Conservation (phyloP, 2,888 invertebrate species). For the Drosophila bunnanda region DNA sequence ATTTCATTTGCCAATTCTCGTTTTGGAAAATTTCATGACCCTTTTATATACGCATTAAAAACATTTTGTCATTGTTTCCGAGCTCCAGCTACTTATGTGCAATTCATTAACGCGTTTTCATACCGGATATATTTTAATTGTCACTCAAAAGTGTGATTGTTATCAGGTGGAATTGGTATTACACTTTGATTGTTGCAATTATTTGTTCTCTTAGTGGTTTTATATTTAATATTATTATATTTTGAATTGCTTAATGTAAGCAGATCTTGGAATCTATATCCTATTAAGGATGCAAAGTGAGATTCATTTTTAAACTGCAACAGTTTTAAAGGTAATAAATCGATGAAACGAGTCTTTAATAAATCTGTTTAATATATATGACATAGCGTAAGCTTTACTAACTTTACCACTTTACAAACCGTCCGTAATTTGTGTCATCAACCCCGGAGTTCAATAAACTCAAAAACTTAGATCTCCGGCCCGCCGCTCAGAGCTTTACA, state of each 20-base stretch:
- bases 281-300: too few relatives aligned
- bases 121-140: slow-evolving; percentile 15
- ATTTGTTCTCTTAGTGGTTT: neutral
- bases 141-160: neutral
- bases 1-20: slow-evolving; percentile 39
- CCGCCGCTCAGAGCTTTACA: slow-evolving; percentile 6
- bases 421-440: slow-evolving; percentile 3
- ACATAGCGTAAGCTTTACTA: neutral
- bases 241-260: too few relatives aligned
- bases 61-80: slow-evolving; percentile 18
- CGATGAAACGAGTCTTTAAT: neutral
- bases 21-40: slow-evolving; percentile 19
- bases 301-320: too few relatives aligned
- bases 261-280: neutral
- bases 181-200: neutral
- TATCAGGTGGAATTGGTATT: neutral
- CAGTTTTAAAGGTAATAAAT: neutral
- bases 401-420: neutral
- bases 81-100: slow-evolving; percentile 13
- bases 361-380: neutral
- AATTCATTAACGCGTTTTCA: slow-evolving; percentile 32
- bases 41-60: slow-evolving; percentile 18
- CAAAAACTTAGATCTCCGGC: slow-evolving; percentile 13
- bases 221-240: too few relatives aligned
- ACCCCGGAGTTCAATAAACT: slow-evolving; percentile 34